Conservation (phyloP, 23 tunicate species). For the Corella eumyota region DNA sequence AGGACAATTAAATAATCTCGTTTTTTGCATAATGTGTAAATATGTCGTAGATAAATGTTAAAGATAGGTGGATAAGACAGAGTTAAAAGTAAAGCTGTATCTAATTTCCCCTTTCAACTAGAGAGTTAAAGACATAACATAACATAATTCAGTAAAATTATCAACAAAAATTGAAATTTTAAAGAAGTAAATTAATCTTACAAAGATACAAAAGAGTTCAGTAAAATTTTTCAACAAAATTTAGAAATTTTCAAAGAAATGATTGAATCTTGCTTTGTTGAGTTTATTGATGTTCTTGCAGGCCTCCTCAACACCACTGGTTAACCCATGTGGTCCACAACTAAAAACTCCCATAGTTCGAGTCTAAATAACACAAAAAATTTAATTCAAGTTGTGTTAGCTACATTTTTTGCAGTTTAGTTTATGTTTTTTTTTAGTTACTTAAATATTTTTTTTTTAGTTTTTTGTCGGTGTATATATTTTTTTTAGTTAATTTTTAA, state of each 20-base stretch:
- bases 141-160: no score
- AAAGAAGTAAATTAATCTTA: no score
- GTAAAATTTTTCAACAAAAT: not conserved
- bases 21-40: no score
- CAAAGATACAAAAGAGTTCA: no score
- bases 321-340: conserved; percentile 93
- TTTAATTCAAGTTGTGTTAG: not conserved
- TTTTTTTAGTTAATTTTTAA: no score
- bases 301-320: conserved; percentile 92
- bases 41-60: no score
- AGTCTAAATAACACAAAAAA: conserved; percentile 19
- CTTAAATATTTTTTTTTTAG: not conserved
- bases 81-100: no score
- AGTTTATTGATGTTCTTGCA: conserved; percentile 50
- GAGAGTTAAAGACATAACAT: no score
- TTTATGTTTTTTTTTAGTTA: not conserved
- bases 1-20: no score
- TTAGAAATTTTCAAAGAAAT: conserved; percentile 95
- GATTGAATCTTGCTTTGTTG: conserved; percentile 83
- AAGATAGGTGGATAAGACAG: no score
- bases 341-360: conserved; percentile 89
- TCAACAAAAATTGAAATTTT: no score
- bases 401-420: not conserved
- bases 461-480: not conserved
- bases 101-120: no score